Percentiles rank a stretch among this genome's conserved stretches.
Conservation (phyloP, 35 echinoderm and acorn worm genomes). For the Lytechinus pictus region DNA sequence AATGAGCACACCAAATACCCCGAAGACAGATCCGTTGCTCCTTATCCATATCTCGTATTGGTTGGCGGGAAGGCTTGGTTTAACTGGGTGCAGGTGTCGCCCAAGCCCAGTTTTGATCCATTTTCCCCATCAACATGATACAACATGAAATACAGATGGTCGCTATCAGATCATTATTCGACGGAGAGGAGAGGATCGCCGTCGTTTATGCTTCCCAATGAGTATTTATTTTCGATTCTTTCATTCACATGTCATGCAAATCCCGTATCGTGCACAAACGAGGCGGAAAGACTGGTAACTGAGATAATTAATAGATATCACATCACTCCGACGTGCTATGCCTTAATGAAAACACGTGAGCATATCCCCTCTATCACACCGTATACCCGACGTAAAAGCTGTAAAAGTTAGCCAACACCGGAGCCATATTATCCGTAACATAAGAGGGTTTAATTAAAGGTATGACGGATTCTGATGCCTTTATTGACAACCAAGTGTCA, state of each 20-base stretch:
- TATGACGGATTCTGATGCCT: background rate
- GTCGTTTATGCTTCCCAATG: slow-evolving; percentile 35
- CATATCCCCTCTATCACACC: background rate
- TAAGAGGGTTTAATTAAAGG: slow-evolving; percentile 13
- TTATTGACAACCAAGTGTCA: slow-evolving; percentile 2
- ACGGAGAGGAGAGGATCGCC: slow-evolving; percentile 23
- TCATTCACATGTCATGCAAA: slow-evolving; percentile 39
- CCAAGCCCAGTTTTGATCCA: slow-evolving; percentile 34
- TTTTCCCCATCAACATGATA: slow-evolving; percentile 45
- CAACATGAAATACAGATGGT: slow-evolving; percentile 47
- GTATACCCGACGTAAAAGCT: background rate
- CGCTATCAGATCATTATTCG: slow-evolving; percentile 41
- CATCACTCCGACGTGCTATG: slow-evolving; percentile 32
- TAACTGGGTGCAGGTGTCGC: slow-evolving; percentile 39
- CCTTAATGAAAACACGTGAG: slow-evolving; percentile 11
- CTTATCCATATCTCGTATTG: slow-evolving; percentile 29
- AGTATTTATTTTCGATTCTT: slow-evolving; percentile 50
- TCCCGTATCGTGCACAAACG: slow-evolving; percentile 7
- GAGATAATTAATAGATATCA: slow-evolving; percentile 48
- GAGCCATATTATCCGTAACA: background rate
- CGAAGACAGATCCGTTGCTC: background rate
- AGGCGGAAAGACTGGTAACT: slow-evolving; percentile 42
- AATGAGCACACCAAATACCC: slow-evolving; percentile 28
- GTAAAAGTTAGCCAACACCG: slow-evolving; percentile 2
- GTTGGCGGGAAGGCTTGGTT: background rate